Conservation (phyloP, 2,888 invertebrate genomes). For the Rhagophthalmus giganteus region DNA sequence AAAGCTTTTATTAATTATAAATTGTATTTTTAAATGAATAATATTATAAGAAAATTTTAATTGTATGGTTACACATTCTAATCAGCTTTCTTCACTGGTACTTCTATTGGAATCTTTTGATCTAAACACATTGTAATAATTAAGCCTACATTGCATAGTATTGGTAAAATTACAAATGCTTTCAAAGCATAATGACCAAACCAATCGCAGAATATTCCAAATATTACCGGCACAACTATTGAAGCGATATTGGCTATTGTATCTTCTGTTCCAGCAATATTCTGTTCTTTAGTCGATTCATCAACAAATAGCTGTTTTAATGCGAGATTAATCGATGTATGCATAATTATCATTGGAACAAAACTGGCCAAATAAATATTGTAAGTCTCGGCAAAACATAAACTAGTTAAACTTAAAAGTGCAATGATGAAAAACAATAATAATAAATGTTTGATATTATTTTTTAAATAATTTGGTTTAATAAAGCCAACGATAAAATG, state of each 20-base stretch:
- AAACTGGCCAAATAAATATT: slow-evolving; percentile 22
- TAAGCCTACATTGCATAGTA: neutral
- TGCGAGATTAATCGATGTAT: slow-evolving; percentile 6
- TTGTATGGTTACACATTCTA: no score
- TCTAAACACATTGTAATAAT: no score
- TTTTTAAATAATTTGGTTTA: slow-evolving; percentile 1
- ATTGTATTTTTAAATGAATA: no score
- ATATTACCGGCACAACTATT: slow-evolving; percentile 13
- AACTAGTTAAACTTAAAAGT: slow-evolving; percentile 7
- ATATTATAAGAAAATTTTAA: no score
- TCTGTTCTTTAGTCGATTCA: slow-evolving; percentile 3
- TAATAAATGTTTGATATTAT: slow-evolving; percentile 3
- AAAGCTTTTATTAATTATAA: no score
- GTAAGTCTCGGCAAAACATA: slow-evolving; percentile 19
- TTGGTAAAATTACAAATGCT: slow-evolving; percentile 16
- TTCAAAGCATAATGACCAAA: slow-evolving; percentile 18
- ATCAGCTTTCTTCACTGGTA: no score
- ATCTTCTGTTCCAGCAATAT: slow-evolving; percentile 13
- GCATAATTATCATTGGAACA: slow-evolving; percentile 20
- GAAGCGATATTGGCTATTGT: slow-evolving; percentile 11
- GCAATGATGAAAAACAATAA: neutral
- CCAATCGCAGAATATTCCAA: slow-evolving; percentile 25
- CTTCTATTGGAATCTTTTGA: no score
- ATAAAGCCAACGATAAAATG: slow-evolving; percentile 7
- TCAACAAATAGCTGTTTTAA: slow-evolving; percentile 14